Conservation (phyloP, 2,113 vertebrate genomes). For the Ochotona princeps region DNA sequence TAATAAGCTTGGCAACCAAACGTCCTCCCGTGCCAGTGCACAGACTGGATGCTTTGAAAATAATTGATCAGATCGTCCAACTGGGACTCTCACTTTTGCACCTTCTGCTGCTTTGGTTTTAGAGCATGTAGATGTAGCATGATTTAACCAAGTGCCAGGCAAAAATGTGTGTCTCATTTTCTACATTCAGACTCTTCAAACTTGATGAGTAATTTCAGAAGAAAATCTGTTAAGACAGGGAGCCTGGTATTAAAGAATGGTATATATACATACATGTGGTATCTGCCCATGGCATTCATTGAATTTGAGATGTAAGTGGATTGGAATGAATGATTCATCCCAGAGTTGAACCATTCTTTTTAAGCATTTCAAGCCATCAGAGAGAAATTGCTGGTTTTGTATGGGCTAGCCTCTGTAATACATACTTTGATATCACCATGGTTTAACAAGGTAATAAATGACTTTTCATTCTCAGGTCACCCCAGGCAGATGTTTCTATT, state of each 20-base stretch:
- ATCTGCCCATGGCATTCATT: background rate
- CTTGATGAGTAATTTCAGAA: background rate
- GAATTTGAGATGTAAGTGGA: background rate
- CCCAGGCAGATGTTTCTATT: no score
- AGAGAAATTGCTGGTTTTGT: background rate
- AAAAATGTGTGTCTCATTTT: background rate
- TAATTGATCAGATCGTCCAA: conserved; percentile 2
- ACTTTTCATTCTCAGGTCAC: background rate
- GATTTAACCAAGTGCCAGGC: background rate
- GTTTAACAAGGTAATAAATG: background rate
- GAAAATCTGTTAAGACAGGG: background rate
- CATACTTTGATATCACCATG: background rate
- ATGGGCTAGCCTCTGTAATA: background rate
- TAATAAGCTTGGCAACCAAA: background rate
- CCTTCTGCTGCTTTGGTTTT: background rate
- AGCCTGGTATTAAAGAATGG: background rate
- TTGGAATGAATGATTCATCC: background rate
- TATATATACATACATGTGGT: no score
- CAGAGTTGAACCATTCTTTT: background rate
- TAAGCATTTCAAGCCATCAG: background rate
- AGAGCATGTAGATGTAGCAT: no score
- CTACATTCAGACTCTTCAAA: conserved; percentile 1
- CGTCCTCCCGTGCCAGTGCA: background rate
- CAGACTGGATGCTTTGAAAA: background rate
- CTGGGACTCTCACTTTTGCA: background rate